Base-by-base conservation (phyloP, 35 echinoderm and acorn worm species). In the Eucidaris tribuloides region DNA sequence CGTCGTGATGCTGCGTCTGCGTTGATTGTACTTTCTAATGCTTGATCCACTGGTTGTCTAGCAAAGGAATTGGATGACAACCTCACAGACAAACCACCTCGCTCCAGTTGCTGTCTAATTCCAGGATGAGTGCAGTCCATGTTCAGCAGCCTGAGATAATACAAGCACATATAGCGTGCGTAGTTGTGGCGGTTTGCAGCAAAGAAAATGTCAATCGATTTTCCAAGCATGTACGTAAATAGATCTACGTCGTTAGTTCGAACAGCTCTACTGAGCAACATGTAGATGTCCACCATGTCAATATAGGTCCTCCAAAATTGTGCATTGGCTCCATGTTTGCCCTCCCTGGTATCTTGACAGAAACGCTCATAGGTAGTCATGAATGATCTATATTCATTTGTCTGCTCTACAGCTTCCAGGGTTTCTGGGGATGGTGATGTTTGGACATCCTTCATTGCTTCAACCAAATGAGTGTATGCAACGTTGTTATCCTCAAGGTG, bases 131-230 rank as follows among this genome's bases (percentile, higher is more conserved):
- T 15, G 20, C 71, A 88, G 50, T 43, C 79, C 71, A 54, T 54
- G 31, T 68, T 74, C 61, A 24, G 65, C 29, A 96, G 79, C 48
- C 88, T 54, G 18, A 82, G 64, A 11, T 87, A 83, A 66, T 81
- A 88, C 25, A 95, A 87, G 7, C 80, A 60, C 7, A 87, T 83
- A 81, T 78, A 95, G 20, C 83, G 63, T n/a, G 93, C 93, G 85
- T 91, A 96, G 38, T 88, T 96, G 15, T 88, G 84, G 17, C 88
- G 58, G 62, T 96, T 87, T 25, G 91, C 40, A 37, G 46, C 88
- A 70, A 90, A 94, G 55, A 89, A 94, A 41, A 94, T 14, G 3
- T 3, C 20, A 42, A 17, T n/a, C 34, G 54, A 46, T 80, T 4
- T 13, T 30, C 34, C 62, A 31, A 88, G 62, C 1, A 45, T 28